Evolutionary conservation across 2,113 vertebrate genomes (phyloP).

Genomic region (Phyllostomus discolor): DNA sequence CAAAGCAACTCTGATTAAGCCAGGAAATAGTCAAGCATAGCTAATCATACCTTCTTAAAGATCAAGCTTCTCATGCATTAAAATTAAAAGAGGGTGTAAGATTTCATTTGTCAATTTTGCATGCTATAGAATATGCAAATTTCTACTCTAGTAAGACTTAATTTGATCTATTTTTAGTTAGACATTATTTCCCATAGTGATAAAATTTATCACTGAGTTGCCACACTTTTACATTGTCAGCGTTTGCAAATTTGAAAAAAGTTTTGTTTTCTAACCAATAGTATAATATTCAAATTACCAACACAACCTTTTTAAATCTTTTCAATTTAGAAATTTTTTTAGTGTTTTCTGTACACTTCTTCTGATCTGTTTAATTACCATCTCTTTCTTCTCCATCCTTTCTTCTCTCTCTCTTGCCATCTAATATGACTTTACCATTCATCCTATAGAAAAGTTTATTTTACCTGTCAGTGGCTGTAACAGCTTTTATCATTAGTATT

Average conservation of each 20-base stretch:
- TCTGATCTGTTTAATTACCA: not conserved
- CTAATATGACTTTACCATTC: not conserved
- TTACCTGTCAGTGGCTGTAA: not conserved
- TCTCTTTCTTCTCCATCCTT: not conserved
- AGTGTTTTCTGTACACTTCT: not conserved
- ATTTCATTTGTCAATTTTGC: conserved; percentile 48
- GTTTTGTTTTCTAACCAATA: not conserved
- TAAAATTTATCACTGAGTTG: not conserved
- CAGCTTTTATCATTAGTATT: not conserved
- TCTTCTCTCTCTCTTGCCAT: not conserved
- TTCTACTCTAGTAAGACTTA: not conserved
- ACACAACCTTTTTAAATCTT: not conserved
- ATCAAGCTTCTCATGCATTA: conserved; percentile 43
- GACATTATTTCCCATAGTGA: not conserved
- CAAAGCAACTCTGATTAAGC: conserved; percentile 49
- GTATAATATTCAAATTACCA: not conserved
- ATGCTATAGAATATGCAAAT: conserved; percentile 41
- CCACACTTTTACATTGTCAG: not conserved
- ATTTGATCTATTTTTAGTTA: conserved; percentile 48
- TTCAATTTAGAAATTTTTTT: not conserved
- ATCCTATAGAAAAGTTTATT: not conserved
- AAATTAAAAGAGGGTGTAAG: conserved; percentile 44
- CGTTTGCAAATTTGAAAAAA: not conserved
- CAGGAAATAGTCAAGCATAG: conserved; percentile 30
- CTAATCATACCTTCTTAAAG: conserved; percentile 45